Evolutionary conservation across 2,797 vertebrate species (phyloP).

Genomic region (Leuciscus waleckii): DNA sequence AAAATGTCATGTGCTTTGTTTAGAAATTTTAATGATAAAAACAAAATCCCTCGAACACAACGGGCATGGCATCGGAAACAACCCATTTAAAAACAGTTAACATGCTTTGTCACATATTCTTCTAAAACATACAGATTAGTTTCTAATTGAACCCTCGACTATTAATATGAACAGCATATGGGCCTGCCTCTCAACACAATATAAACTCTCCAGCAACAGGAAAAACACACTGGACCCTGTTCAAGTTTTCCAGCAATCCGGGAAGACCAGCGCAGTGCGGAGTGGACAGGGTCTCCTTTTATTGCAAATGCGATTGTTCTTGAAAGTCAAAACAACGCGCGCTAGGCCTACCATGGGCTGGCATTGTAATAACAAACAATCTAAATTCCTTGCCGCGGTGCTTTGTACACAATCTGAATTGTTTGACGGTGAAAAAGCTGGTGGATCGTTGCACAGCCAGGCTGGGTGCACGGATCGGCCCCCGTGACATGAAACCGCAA

Average conservation of each 20-base stretch:
- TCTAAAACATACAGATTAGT: not conserved
- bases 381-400: slow-evolving; percentile 60
- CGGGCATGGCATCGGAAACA: not conserved
- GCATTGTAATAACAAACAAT: slow-evolving; percentile 76
- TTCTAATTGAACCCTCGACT: not conserved
- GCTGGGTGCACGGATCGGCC: slow-evolving; percentile 63
- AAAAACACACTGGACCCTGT: slow-evolving; percentile 29
- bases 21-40: not conserved
- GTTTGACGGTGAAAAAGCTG: slow-evolving; percentile 60
- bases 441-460: slow-evolving; percentile 46
- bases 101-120: not conserved
- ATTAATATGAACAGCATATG: slow-evolving; percentile 10
- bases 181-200: slow-evolving; percentile 5
- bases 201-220: slow-evolving; percentile 19
- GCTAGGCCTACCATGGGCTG: slow-evolving; percentile 66
- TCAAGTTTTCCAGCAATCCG: slow-evolving; percentile 54
- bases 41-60: not conserved
- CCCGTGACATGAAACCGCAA: slow-evolving; percentile 73
- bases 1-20: slow-evolving; percentile 3
- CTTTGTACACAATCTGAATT: slow-evolving; percentile 67
- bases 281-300: slow-evolving; percentile 59
- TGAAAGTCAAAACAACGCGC: slow-evolving; percentile 73
- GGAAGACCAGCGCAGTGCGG: slow-evolving; percentile 25
- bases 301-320: slow-evolving; percentile 75
- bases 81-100: not conserved